Evolutionary conservation across 2,888 invertebrate genomes (phyloP).

Genomic region (Andrena marginata): DNA sequence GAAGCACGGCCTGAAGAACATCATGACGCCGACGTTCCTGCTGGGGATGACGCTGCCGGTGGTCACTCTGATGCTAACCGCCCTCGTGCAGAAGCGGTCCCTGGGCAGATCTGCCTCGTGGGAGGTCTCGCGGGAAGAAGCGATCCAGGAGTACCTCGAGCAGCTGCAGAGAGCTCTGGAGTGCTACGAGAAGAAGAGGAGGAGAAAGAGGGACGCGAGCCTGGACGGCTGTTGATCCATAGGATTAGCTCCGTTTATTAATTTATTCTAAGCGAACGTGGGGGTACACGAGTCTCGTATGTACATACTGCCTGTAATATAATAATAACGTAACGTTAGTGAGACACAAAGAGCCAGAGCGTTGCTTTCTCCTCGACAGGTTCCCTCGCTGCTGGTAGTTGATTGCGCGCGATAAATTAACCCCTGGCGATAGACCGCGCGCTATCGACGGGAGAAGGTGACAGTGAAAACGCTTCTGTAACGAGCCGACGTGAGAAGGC

Average conservation of each 20-base stretch:
- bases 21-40: conserved; percentile 81
- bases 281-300: conserved; percentile 32
- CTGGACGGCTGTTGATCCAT: conserved; percentile 52
- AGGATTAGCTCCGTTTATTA: not conserved
- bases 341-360: not conserved
- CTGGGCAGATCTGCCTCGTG: conserved; percentile 73
- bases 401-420: conserved; percentile 19
- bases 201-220: conserved; percentile 40
- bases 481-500: conserved; percentile 46
- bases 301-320: conserved; percentile 50
- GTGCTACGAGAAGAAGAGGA: conserved; percentile 65
- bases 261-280: conserved; percentile 14
- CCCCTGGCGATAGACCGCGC: not conserved
- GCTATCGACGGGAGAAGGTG: conserved; percentile 32
- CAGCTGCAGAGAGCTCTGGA: conserved; percentile 76
- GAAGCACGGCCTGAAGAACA: conserved; percentile 81
- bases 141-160: conserved; percentile 74
- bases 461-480: conserved; percentile 50
- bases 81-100: conserved; percentile 79
- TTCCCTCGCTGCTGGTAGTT: not conserved
- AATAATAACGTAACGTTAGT: conserved; percentile 13
- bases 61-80: conserved; percentile 80
- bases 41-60: conserved; percentile 81
- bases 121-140: conserved; percentile 67
- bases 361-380: conserved; percentile 17